These are phyloP conservation scores for Oryctolagus cuniculus DNA, from an alignment of 2,113 vertebrate genomes.

Conservation along the genomic window mOryCun1.1 NC_091440.1:73982501-73983000, in stretches of 20 bases:
- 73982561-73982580: neutral
- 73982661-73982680: neutral
- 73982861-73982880: neutral
- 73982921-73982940: neutral
- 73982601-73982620: neutral
- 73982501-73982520: neutral
- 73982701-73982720: neutral
- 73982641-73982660: neutral
- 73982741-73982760: neutral
- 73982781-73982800: slow-evolving; percentile 32
- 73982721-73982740: neutral
- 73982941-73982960: neutral
- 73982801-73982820: slow-evolving; percentile 40
- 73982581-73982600: neutral
- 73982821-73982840: neutral
- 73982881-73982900: neutral
- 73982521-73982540: neutral
- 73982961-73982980: neutral
- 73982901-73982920: neutral
- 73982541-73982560: neutral
- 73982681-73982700: neutral
- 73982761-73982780: neutral
- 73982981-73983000: neutral
- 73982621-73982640: neutral
- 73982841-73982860: neutral